Evolutionary conservation across 1,140 invertebrate species (phyloP).

Genomic region (Papilio polytes): DNA sequence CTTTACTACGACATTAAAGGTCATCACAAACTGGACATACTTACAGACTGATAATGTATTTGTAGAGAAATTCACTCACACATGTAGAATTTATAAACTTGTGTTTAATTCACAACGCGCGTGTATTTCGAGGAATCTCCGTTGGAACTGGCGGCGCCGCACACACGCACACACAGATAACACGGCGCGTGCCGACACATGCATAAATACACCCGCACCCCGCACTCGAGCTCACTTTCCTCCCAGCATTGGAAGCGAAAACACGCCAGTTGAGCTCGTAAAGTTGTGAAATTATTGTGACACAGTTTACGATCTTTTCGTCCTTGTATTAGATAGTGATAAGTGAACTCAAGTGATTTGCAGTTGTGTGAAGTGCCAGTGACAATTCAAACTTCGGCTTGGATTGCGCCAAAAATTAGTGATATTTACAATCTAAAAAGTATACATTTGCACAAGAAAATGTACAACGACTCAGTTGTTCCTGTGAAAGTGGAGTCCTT

Average conservation of each 20-base stretch:
- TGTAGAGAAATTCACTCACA: slow-evolving; percentile 53
- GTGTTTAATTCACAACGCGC: slow-evolving; percentile 47
- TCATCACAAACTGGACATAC: slow-evolving; percentile 42
- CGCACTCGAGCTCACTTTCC: slow-evolving; percentile 60
- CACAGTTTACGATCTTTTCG: slow-evolving; percentile 57
- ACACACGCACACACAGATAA: slow-evolving; percentile 61
- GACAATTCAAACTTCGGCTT: slow-evolving; percentile 59
- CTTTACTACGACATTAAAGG: slow-evolving; percentile 39
- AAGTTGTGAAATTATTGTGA: slow-evolving; percentile 80
- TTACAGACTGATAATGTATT: slow-evolving; percentile 3
- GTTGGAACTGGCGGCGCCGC: slow-evolving; percentile 51
- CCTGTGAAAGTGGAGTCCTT: slow-evolving; percentile 74
- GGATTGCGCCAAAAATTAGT: slow-evolving; percentile 66
- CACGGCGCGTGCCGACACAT: slow-evolving; percentile 47
- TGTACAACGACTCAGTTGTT: slow-evolving; percentile 75
- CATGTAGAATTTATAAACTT: slow-evolving; percentile 41
- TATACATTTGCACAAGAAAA: slow-evolving; percentile 67
- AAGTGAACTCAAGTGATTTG: slow-evolving; percentile 30
- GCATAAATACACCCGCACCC: slow-evolving; percentile 53
- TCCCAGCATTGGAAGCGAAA: slow-evolving; percentile 49
- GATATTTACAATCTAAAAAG: slow-evolving; percentile 68
- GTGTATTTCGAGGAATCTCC: slow-evolving; percentile 67
- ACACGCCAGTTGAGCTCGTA: slow-evolving; percentile 51
- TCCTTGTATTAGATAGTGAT: slow-evolving; percentile 8
- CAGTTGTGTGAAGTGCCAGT: slow-evolving; percentile 60